A percentile compares a stretch with the other conserved stretches of the same genome.
These are phyloP conservation scores for Sitophilus oryzae DNA, from an alignment of 1,140 invertebrate genomes.

Conservation along the genomic window DNA sequence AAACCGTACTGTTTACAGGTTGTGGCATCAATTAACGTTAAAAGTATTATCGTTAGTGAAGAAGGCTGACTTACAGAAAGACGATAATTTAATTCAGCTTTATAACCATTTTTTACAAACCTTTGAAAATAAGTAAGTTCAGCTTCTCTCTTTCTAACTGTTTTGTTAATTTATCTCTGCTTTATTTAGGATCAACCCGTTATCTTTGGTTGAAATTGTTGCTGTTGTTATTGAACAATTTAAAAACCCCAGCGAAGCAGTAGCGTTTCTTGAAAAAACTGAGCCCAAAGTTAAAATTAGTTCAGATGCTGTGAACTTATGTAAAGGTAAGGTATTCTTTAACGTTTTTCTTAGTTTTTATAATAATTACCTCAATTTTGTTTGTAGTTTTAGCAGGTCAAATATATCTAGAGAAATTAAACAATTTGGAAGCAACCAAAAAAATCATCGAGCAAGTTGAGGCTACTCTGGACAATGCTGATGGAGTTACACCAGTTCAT, in stretches of 20 bases:
- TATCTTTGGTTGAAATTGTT: conserved; percentile 85
- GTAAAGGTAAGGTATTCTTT: conserved; percentile 49
- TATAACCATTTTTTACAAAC: conserved; percentile 89
- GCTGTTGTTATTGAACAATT: conserved; percentile 76
- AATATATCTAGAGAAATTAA: conserved; percentile 73
- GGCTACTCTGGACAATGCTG: conserved; percentile 76
- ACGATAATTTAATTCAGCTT: conserved; percentile 74
- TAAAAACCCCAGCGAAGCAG: conserved; percentile 70
- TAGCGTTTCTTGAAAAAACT: conserved; percentile 79
- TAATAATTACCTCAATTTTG: not conserved
- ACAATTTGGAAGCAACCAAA: conserved; percentile 77
- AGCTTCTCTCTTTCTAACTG: no score
- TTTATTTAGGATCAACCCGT: conserved; percentile 80
- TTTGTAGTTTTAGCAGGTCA: conserved; percentile 68
- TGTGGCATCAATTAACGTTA: conserved; percentile 95
- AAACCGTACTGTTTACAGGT: conserved; percentile 54
- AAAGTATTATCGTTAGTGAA: conserved; percentile 80
- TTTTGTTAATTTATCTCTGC: conserved; percentile 8
- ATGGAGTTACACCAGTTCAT: conserved; percentile 90
- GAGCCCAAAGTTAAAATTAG: conserved; percentile 84
- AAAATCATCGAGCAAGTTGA: conserved; percentile 88
- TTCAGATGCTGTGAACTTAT: conserved; percentile 78
- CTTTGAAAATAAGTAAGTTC: conserved; percentile 92
- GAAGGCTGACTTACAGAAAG: conserved; percentile 68
- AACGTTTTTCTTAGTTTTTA: not conserved